These are phyloP conservation scores for Muscicapa comitata DNA, from an alignment of 2,797 vertebrate genomes.

Conservation along the genomic window DNA sequence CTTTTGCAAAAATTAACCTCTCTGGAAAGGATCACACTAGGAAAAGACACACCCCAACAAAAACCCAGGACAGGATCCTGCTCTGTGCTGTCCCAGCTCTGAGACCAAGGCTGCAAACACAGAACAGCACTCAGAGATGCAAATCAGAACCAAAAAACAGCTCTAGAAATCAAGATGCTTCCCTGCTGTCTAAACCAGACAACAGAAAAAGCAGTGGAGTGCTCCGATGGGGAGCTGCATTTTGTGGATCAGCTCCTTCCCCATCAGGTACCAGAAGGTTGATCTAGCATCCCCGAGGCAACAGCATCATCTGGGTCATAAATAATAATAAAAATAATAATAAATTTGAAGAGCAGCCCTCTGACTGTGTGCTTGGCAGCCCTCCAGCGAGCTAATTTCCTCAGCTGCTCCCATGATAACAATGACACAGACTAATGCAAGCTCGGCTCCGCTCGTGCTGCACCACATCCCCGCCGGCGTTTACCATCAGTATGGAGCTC, in stretches of 20 bases:
- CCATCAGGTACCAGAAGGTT: constrained; percentile 64
- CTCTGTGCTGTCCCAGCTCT: not conserved
- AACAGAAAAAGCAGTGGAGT: not conserved
- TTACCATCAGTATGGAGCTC: constrained; percentile 18
- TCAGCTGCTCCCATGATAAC: constrained; percentile 63
- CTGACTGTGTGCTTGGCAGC: constrained; percentile 30
- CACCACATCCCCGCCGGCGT: constrained; percentile 40
- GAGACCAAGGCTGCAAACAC: not conserved
- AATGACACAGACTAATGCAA: constrained; percentile 64
- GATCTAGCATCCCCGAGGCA: constrained; percentile 47
- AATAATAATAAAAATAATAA: constrained; percentile 69
- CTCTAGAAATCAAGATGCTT: not conserved
- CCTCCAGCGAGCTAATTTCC: constrained; percentile 44
- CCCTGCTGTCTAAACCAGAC: not conserved
- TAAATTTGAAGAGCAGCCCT: constrained; percentile 48
- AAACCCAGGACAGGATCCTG: not conserved
- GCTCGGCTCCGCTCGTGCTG: constrained; percentile 27
- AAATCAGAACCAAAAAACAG: not conserved
- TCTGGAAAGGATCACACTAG: not conserved
- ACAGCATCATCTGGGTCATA: constrained; percentile 59
- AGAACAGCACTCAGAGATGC: not conserved
- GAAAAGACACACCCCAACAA: not conserved
- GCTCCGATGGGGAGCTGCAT: not conserved
- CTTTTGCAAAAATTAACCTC: not conserved
- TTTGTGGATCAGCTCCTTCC: constrained; percentile 20